phyloP scores from a whole-genome alignment of 2,113 vertebrate species.

The Stigmatopora nigra region DNA sequence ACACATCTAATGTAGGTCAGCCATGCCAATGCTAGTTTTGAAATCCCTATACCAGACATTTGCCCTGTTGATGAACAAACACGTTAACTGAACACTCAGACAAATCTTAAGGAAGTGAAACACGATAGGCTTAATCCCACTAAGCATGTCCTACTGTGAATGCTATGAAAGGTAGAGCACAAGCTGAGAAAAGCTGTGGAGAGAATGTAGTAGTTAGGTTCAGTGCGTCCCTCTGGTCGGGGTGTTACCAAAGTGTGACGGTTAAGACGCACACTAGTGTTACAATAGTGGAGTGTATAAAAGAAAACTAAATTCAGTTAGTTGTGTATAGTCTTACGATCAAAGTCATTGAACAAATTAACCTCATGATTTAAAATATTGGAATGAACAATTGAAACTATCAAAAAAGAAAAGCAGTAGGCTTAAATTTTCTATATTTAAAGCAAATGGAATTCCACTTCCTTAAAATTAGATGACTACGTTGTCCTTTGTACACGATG shows the following conservation, averaged over 20 bases:
- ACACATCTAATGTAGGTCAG: conserved; percentile 49
- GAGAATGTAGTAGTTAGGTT: background rate
- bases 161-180: conserved; percentile 5
- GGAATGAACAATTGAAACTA: no score
- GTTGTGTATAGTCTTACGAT: no score
- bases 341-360: no score
- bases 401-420: no score
- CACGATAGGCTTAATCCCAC: background rate
- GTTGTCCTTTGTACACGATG: background rate
- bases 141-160: conserved; percentile 14
- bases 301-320: no score
- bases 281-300: no score
- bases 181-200: conserved; percentile 7
- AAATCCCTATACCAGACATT: conserved; percentile 46
- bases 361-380: no score
- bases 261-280: no score
- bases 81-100: conserved; percentile 1
- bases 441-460: no score
- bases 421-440: no score
- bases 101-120: conserved; percentile 30
- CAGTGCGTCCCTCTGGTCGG: background rate
- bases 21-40: conserved; percentile 25
- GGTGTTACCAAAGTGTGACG: no score
- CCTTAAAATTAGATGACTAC: background rate
- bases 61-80: conserved; percentile 18